Base-by-base conservation (phyloP, 2,888 invertebrate genomes). In the Ophioninae sp. region DNA sequence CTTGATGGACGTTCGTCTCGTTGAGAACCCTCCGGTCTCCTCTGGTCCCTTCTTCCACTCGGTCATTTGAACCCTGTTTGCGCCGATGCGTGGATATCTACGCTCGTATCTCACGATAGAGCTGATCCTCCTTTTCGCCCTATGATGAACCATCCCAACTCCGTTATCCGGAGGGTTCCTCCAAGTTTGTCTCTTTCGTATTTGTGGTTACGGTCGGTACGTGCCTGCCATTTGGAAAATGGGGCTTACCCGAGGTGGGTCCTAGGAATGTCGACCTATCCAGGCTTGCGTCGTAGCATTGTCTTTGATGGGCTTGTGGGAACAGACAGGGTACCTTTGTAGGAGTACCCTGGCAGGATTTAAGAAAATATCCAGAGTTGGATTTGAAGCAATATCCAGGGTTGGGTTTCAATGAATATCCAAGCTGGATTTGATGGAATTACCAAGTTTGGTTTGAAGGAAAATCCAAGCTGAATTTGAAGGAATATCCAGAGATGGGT, bases 1-100 rank as follows among this genome's bases (percentile, higher is more conserved):
- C 30, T 30, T 30, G 1, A n/a, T n/a, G n/a, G n/a, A n/a, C 30
- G 1, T 30, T 30, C 30, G 2, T 3, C 30, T 41, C 21, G 39
- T 41, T 72, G 72, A 61, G 61, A 72, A 72, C 59, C 39, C 13
- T 61, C 59, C 7, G 39, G 20, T 2, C 23, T 44, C 13, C 17
- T 72, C 59, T 5, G 59, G 39, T 62, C 17, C 17, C 61, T 8
- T 62, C 41, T 61, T 41, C 17, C 21, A 70, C 57, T 37, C 70
- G 57, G 30, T 20, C 69, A 37, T 37, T 57, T 23, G 70, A 41
- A 72, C 6, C 57, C 13, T n/a, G 17, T 23, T 17, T 13, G 39
- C 10, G 30, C 39, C n/a, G 39, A 59, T 21, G 39, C 30, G 50
- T 56, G 23, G n/a, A n/a, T 59, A 59, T 21, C 21, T 21, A 37